phyloP scores from a whole-genome alignment of 92 coral and sea anemone species.

The Bergia sp. region DNA sequence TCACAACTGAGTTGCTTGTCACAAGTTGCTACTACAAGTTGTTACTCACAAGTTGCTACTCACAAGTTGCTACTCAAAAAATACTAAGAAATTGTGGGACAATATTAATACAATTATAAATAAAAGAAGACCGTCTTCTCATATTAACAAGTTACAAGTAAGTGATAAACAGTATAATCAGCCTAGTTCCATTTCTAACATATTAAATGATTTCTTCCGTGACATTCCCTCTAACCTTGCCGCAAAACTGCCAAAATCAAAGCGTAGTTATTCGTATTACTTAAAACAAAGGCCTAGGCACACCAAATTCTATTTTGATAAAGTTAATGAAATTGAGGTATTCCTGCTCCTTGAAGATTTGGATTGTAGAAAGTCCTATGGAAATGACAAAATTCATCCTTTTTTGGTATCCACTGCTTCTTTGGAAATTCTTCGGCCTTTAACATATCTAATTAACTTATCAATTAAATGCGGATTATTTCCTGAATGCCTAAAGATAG shows the following conservation, averaged over 20 bases:
- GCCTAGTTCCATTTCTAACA: slow-evolving; percentile 37
- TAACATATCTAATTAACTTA: slow-evolving; percentile 35
- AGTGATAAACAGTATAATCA: slow-evolving; percentile 27
- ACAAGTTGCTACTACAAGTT: no score
- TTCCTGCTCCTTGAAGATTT: slow-evolving; percentile 33
- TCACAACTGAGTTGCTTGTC: no score
- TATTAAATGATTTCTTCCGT: slow-evolving; percentile 15
- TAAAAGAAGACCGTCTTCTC: background rate
- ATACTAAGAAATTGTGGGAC: slow-evolving; percentile 40
- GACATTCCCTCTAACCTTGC: slow-evolving; percentile 32
- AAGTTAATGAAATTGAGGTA: slow-evolving; percentile 41
- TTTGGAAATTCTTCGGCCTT: slow-evolving; percentile 33
- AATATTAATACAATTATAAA: slow-evolving; percentile 23
- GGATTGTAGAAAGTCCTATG: slow-evolving; percentile 32
- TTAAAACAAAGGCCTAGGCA: slow-evolving; percentile 34
- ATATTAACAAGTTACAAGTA: slow-evolving; percentile 11
- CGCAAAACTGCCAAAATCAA: slow-evolving; percentile 46
- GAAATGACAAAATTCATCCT: slow-evolving; percentile 22
- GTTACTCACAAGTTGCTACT: no score
- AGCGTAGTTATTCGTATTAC: slow-evolving; percentile 21
- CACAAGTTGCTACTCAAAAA: no score
- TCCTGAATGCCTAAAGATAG: slow-evolving; percentile 44
- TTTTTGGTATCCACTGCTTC: slow-evolving; percentile 27
- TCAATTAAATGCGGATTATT: slow-evolving; percentile 21
- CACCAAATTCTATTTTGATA: slow-evolving; percentile 32